These are phyloP conservation scores for Nymphalis urticae DNA, from an alignment of 2,888 invertebrate species.

Conservation along the genomic window DNA sequence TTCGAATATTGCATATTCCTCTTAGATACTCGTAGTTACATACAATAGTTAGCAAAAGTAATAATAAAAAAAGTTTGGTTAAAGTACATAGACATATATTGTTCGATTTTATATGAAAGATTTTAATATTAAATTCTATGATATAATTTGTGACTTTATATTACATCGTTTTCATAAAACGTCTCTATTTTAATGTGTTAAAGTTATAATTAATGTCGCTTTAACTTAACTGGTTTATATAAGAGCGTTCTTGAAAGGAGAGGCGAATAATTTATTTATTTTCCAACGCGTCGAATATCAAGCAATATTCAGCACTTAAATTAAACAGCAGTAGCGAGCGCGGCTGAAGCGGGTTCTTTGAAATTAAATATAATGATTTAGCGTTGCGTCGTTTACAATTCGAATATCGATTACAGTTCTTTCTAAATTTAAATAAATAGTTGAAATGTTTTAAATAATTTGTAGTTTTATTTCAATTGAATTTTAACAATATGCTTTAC, in stretches of 20 bases:
- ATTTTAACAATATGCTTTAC: too few relatives aligned
- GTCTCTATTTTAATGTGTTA: background rate
- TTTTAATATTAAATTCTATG: too few relatives aligned
- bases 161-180: background rate
- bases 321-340: conserved; percentile 24
- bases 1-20: too few relatives aligned
- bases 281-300: conserved; percentile 28
- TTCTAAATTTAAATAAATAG: background rate
- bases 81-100: too few relatives aligned
- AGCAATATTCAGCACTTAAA: conserved; percentile 28
- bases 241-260: conserved; percentile 22
- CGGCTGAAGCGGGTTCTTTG: conserved; percentile 23
- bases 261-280: conserved; percentile 30
- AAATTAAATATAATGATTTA: conserved; percentile 30
- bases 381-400: background rate
- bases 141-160: too few relatives aligned
- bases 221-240: conserved; percentile 8
- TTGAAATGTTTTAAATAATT: background rate
- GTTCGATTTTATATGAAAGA: too few relatives aligned
- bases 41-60: too few relatives aligned
- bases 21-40: too few relatives aligned
- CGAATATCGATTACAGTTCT: conserved; percentile 5
- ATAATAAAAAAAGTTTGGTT: too few relatives aligned
- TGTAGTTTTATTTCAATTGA: background rate
- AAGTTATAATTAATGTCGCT: conserved; percentile 6